phyloP scores from a whole-genome alignment of 2,113 vertebrate species.

The Elephas maximus region DNA sequence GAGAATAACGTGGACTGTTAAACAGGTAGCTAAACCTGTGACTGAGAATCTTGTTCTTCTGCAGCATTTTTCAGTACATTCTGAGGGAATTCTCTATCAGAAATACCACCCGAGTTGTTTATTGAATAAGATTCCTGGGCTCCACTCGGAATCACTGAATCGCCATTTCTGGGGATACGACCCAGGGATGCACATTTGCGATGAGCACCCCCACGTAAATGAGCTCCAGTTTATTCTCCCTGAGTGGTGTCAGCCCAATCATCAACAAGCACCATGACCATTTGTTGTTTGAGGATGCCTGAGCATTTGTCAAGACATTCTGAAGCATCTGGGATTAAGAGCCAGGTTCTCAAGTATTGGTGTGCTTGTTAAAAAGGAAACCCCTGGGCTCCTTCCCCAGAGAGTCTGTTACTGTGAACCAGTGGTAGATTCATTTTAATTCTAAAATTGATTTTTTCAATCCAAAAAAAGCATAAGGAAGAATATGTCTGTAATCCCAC shows the following conservation, averaged over 20 bases:
- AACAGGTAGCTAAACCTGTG: not conserved
- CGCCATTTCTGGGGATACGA: no score
- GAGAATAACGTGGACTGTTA: not conserved
- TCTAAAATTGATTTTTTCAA: not conserved
- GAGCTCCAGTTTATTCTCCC: not conserved
- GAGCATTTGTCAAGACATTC: not conserved
- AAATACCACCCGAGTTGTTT: not conserved
- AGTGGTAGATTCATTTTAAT: not conserved
- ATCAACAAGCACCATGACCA: not conserved
- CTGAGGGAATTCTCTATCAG: not conserved
- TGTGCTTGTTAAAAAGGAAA: not conserved
- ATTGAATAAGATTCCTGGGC: not conserved
- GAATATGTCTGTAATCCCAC: not conserved
- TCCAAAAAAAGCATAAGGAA: not conserved
- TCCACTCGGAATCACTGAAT: not conserved
- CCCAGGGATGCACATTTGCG: not conserved
- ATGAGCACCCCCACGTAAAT: no score
- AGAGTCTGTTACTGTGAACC: not conserved
- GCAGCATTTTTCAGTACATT: not conserved
- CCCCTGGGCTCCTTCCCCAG: not conserved
- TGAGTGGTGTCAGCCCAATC: fast-evolving
- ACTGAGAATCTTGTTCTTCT: not conserved
- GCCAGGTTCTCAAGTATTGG: not conserved
- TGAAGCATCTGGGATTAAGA: not conserved
- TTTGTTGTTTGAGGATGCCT: not conserved